Base-by-base conservation (phyloP, 2,888 invertebrate genomes). In the Adelphocoris suturalis region DNA sequence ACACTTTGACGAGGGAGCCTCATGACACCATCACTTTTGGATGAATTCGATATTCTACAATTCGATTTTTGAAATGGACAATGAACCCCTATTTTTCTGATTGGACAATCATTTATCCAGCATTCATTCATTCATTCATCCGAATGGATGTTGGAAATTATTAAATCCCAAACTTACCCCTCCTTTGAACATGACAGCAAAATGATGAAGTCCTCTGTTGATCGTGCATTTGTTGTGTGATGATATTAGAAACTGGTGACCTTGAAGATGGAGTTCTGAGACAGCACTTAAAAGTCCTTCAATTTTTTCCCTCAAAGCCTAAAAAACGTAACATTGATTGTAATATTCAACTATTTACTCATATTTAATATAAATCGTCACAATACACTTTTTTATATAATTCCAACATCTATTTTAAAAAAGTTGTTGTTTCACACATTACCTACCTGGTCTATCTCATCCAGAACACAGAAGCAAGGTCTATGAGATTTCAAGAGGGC, bases 371-470 rank as follows among this genome's bases (percentile, higher is more conserved):
- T n/a, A n/a, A n/a, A n/a, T n/a, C n/a, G n/a, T n/a, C n/a, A n/a
- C n/a, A n/a, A n/a, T n/a, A n/a, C n/a, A n/a, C n/a, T n/a, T n/a
- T n/a, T 7, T 37, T 7, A 37, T 37, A 2, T 4, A 37, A 37
- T 37, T 2, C 37, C 37, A 7, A 37, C 37, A 52, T 52, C 52
- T 3, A 52, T 48, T 48, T 48, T 52, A 16, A 52, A 52, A 3
- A 52, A 7, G 52, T 7, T 52, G 52, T 14, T 52, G 52, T 52
- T 23, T 68, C 57, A 2, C 19, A 13, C n/a, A n/a, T n/a, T n/a
- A 19, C 14, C n/a, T 19, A 78, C 78, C 78, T 78, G 78, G 11
- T 78, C 78, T 9, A 78, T 78, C 46, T 78, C 78, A 46, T 78
- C 78, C 78, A 78, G n/a, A 19, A 78, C 78, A 19, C 78, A 78